A percentile compares a stretch with the other conserved stretches of the same genome.
Evolutionary conservation across 2,888 invertebrate genomes (phyloP).

Genomic region (Eubasilissa splendida): DNA sequence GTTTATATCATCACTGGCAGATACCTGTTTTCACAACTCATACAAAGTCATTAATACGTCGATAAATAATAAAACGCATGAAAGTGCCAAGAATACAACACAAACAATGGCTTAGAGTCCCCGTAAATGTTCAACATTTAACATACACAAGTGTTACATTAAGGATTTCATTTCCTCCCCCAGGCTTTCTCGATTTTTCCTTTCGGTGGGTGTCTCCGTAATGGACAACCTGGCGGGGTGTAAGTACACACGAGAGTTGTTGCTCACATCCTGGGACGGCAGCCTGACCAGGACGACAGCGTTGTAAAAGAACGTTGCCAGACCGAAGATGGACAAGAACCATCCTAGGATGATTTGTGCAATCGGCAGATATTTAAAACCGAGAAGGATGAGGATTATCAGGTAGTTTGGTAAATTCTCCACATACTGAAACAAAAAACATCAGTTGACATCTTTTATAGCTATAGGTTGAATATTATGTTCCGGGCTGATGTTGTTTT

Average conservation of each 20-base stretch:
- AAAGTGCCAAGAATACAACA: too few species aligned
- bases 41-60: too few species aligned
- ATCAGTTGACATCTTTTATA: not conserved
- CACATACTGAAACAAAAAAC: conserved; percentile 61
- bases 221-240: not conserved
- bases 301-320: conserved; percentile 64
- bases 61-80: too few species aligned
- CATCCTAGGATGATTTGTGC: conserved; percentile 68
- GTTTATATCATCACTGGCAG: too few species aligned
- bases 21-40: too few species aligned
- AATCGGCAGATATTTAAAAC: conserved; percentile 71
- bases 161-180: not conserved
- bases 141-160: not conserved
- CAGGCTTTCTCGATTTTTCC: not conserved
- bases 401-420: conserved; percentile 67
- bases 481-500: too few species aligned
- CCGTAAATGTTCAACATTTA: conserved; percentile 6
- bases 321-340: conserved; percentile 68
- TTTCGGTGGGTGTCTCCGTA: not conserved
- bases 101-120: too few species aligned
- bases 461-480: too few species aligned
- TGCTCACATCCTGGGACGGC: not conserved
- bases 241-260: not conserved
- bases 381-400: conserved; percentile 66
- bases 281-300: not conserved